phyloP scores from a whole-genome alignment of 1,140 invertebrate species.

The Philotrypesis tridentata region DNA sequence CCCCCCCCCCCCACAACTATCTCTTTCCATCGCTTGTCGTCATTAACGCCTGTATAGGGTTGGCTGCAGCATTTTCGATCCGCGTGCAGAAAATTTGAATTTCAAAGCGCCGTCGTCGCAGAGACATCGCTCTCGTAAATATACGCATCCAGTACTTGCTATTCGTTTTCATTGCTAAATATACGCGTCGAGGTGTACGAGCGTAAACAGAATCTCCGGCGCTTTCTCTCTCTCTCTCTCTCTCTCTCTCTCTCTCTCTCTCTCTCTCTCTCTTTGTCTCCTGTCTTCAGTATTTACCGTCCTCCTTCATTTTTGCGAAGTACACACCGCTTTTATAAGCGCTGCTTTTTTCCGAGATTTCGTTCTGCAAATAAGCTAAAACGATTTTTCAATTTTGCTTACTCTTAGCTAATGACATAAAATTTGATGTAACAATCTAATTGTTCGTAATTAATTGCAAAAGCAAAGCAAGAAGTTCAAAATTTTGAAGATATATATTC shows the following conservation, averaged over 20 bases:
- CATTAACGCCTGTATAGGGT: constrained; percentile 10
- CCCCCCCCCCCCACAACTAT: neutral
- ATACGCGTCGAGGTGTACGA: neutral
- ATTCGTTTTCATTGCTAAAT: neutral
- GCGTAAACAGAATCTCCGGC: neutral
- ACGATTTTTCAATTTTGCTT: too few species aligned
- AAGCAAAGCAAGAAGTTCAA: too few species aligned
- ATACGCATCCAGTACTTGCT: too few species aligned
- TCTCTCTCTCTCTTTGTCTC: neutral
- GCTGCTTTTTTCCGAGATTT: neutral
- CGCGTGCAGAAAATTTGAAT: constrained; percentile 20
- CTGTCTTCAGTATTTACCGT: neutral
- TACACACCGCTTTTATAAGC: neutral
- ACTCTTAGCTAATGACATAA: too few species aligned
- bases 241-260: neutral
- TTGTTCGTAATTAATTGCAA: too few species aligned
- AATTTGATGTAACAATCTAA: too few species aligned
- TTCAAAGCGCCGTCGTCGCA: neutral
- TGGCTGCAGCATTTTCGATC: neutral
- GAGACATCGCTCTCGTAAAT: neutral
- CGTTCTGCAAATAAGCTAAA: too few species aligned
- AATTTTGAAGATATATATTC: too few species aligned
- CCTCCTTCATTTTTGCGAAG: constrained; percentile 46
- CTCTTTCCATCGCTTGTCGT: constrained; percentile 5
- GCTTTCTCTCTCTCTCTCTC: neutral